These are phyloP conservation scores for Hoplostethus atlanticus DNA, from an alignment of 2,797 vertebrate genomes.

Conservation along the genomic window DNA sequence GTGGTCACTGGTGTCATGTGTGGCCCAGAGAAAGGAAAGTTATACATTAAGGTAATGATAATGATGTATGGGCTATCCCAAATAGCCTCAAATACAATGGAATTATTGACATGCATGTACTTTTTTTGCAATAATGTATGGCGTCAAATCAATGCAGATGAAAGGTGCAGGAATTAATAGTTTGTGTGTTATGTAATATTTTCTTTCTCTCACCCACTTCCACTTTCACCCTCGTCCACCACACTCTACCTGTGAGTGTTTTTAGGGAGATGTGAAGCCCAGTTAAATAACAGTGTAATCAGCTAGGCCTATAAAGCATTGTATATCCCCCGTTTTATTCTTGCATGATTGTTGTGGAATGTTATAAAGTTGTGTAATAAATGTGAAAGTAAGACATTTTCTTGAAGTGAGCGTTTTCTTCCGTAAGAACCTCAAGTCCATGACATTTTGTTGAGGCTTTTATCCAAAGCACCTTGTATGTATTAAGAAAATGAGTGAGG, in stretches of 20 bases:
- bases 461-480: too few species aligned
- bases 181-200: neutral
- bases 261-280: slow-evolving; percentile 53
- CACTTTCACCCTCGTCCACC: neutral
- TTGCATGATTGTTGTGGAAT: slow-evolving; percentile 84
- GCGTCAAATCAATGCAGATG: slow-evolving; percentile 15
- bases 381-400: slow-evolving; percentile 59
- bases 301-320: slow-evolving; percentile 65
- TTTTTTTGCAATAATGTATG: slow-evolving; percentile 5
- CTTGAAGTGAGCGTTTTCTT: neutral
- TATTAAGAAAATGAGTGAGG: too few species aligned
- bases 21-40: neutral
- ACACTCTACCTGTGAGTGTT: slow-evolving; percentile 23
- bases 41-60: neutral
- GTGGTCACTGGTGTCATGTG: neutral
- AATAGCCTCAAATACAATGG: neutral
- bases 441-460: too few species aligned
- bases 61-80: neutral
- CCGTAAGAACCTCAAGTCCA: neutral
- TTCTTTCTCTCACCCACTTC: slow-evolving; percentile 25
- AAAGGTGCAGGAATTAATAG: neutral
- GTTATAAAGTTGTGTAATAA: slow-evolving; percentile 83
- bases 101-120: slow-evolving; percentile 4
- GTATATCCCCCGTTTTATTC: slow-evolving; percentile 68
- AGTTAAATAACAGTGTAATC: slow-evolving; percentile 61